phyloP scores from a whole-genome alignment of 2,888 invertebrate genomes.

The Sclerodermus sp. region DNA sequence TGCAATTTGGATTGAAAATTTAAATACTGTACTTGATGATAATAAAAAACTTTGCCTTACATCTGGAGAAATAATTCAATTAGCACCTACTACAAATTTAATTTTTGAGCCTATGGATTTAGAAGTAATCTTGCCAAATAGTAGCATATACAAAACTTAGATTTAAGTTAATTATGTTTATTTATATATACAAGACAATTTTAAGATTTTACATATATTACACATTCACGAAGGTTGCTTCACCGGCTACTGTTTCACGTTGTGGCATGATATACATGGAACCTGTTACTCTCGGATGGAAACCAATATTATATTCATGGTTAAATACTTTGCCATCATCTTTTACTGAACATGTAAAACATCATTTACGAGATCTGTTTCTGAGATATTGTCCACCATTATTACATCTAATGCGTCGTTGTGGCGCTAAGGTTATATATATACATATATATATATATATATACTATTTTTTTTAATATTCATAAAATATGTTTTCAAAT shows the following conservation, averaged over 20 bases:
- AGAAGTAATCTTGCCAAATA: constrained; percentile 65
- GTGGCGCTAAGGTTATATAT: constrained; percentile 64
- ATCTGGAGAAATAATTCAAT: constrained; percentile 95
- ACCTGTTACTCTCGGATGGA: constrained; percentile 87
- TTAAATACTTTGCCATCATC: constrained; percentile 75
- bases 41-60: constrained; percentile 94
- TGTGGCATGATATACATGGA: constrained; percentile 98
- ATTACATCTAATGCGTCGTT: constrained; percentile 75
- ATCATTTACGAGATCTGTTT: constrained; percentile 71
- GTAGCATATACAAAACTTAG: too few relatives aligned
- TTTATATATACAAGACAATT: too few relatives aligned
- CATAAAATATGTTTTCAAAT: not conserved
- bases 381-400: constrained; percentile 79
- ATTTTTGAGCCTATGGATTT: constrained; percentile 96
- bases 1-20: constrained; percentile 95
- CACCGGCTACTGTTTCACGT: constrained; percentile 89
- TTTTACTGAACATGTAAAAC: constrained; percentile 71
- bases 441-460: not conserved
- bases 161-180: not conserved
- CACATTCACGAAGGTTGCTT: constrained; percentile 75
- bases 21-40: constrained; percentile 94
- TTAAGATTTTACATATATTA: too few relatives aligned
- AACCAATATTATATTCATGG: constrained; percentile 83
- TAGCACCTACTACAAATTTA: constrained; percentile 85
- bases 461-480: too few relatives aligned